phyloP scores from a whole-genome alignment of 2,797 vertebrate genomes.

The Cephalopachus bancanus region DNA sequence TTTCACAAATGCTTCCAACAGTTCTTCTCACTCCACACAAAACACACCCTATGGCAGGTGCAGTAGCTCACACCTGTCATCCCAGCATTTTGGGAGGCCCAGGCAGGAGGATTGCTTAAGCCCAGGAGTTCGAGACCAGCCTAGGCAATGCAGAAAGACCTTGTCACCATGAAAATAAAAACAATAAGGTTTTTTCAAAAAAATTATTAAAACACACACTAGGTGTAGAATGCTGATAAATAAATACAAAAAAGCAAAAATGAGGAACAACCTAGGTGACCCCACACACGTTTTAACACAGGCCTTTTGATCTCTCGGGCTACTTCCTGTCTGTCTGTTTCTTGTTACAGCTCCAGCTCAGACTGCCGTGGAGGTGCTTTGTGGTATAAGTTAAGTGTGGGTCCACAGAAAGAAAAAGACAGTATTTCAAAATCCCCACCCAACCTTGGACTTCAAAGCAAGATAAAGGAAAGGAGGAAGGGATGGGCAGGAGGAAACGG shows the following conservation, averaged over 20 bases:
- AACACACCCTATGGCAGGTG: too few relatives aligned
- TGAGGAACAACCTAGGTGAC: accelerated
- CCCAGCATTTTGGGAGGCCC: too few relatives aligned
- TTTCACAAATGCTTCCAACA: neutral
- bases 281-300: neutral
- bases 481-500: neutral
- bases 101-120: too few relatives aligned
- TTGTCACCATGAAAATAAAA: too few relatives aligned
- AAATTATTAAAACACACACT: neutral
- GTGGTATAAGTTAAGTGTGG: accelerated
- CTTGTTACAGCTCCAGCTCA: neutral
- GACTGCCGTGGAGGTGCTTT: too few relatives aligned
- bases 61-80: too few relatives aligned
- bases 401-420: neutral
- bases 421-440: neutral
- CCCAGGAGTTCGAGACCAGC: too few relatives aligned
- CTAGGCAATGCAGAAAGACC: too few relatives aligned
- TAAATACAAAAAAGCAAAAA: neutral
- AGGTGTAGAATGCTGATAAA: neutral
- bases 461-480: constrained; percentile 28
- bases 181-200: too few relatives aligned
- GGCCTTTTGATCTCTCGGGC: neutral
- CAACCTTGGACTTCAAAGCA: neutral
- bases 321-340: neutral
- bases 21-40: neutral